Evolutionary conservation across 2,113 vertebrate genomes (phyloP).

Genomic region (Polypterus bichir): DNA sequence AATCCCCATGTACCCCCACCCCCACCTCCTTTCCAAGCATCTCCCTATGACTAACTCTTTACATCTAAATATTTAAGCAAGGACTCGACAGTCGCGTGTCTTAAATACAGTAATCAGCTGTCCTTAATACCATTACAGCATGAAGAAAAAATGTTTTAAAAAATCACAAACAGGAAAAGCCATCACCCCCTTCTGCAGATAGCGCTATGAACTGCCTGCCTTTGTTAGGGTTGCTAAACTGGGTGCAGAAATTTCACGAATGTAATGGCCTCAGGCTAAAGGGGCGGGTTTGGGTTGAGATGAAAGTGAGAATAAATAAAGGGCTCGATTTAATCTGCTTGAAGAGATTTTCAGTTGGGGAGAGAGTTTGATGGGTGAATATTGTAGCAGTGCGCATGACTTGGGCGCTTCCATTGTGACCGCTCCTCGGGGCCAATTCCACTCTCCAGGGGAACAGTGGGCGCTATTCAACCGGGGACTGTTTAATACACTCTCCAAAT

Average conservation of each 20-base stretch:
- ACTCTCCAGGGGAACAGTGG: constrained; percentile 73
- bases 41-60: constrained; percentile 20
- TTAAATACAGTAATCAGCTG: constrained; percentile 57
- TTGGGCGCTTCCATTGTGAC: constrained; percentile 65
- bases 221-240: constrained; percentile 42
- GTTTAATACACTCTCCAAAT: constrained; percentile 48
- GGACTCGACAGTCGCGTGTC: constrained; percentile 56
- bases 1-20: not conserved
- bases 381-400: constrained; percentile 62
- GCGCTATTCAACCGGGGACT: constrained; percentile 60
- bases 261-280: constrained; percentile 67
- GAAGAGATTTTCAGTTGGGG: constrained; percentile 68
- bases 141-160: constrained; percentile 62
- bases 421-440: constrained; percentile 70
- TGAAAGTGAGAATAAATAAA: constrained; percentile 95
- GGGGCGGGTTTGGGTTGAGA: constrained; percentile 70
- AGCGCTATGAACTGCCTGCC: constrained; percentile 57
- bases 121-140: constrained; percentile 65
- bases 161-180: constrained; percentile 57
- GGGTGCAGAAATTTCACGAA: constrained; percentile 65
- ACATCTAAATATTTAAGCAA: constrained; percentile 71
- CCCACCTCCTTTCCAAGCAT: not conserved
- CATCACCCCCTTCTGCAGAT: constrained; percentile 33
- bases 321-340: constrained; percentile 88
- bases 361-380: constrained; percentile 56